Evolutionary conservation across 2,888 invertebrate genomes (phyloP).

Genomic region (Lasioglossum zephyrum): DNA sequence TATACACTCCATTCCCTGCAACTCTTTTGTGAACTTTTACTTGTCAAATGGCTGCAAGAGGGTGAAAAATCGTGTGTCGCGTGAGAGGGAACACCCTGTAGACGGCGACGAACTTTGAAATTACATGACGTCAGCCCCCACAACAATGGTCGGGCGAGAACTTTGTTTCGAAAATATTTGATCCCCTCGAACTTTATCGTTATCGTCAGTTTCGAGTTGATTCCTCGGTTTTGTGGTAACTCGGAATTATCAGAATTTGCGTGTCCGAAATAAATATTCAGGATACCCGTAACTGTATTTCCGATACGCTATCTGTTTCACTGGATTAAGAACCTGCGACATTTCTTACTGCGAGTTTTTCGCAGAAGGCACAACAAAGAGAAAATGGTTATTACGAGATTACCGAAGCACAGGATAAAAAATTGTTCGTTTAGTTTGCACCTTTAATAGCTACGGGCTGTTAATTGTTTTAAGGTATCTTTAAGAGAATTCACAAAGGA

Average conservation of each 20-base stretch:
- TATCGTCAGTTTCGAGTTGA: background rate
- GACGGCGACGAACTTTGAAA: background rate
- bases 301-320: background rate
- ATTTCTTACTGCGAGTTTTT: background rate
- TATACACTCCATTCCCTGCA: too few relatives aligned
- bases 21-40: too few relatives aligned
- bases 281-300: background rate
- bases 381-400: background rate
- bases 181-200: background rate
- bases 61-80: too few relatives aligned
- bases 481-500: background rate
- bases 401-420: background rate
- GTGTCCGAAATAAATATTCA: background rate
- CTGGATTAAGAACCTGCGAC: background rate
- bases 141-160: background rate
- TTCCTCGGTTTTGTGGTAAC: background rate
- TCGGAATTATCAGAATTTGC: background rate
- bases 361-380: background rate
- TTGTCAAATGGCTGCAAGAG: too few relatives aligned
- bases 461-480: background rate
- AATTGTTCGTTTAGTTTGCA: background rate
- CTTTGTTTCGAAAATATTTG: background rate
- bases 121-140: background rate
- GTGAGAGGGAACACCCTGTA: too few relatives aligned
- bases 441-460: background rate